A percentile compares a stretch with the other conserved stretches of the same genome.
Conservation (phyloP, 2,113 vertebrate species). For the Leuciscus idus region DNA sequence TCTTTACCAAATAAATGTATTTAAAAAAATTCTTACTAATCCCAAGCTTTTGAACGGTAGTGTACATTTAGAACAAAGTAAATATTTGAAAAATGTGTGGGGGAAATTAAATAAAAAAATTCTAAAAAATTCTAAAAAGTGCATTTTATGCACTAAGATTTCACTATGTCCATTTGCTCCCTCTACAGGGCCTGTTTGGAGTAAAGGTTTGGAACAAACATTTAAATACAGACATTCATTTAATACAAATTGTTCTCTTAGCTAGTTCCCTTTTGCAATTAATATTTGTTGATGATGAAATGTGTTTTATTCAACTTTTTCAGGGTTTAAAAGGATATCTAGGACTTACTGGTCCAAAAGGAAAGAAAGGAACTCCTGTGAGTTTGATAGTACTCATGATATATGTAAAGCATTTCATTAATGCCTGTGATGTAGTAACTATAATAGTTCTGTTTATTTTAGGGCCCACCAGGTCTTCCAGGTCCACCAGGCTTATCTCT, state of each 20-base stretch:
- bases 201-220: constrained; percentile 71
- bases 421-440: background rate
- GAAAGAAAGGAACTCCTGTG: constrained; percentile 72
- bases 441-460: constrained; percentile 40
- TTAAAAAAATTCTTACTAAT: background rate
- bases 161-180: constrained; percentile 50
- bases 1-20: background rate
- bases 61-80: background rate
- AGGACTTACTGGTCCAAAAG: constrained; percentile 70
- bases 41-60: background rate
- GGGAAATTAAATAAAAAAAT: no score
- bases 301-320: background rate
- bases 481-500: constrained; percentile 71
- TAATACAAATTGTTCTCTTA: background rate
- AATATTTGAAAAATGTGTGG: background rate
- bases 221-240: constrained; percentile 5
- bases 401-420: background rate
- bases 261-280: background rate
- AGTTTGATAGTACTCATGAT: constrained; percentile 49
- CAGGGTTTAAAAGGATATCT: constrained; percentile 81
- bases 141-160: background rate
- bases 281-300: constrained; percentile 9
- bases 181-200: constrained; percentile 77
- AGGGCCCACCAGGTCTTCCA: constrained; percentile 77
- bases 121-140: no score